Evolutionary conservation across 1,140 invertebrate species (phyloP).

Genomic region (Nylanderia fulva): DNA sequence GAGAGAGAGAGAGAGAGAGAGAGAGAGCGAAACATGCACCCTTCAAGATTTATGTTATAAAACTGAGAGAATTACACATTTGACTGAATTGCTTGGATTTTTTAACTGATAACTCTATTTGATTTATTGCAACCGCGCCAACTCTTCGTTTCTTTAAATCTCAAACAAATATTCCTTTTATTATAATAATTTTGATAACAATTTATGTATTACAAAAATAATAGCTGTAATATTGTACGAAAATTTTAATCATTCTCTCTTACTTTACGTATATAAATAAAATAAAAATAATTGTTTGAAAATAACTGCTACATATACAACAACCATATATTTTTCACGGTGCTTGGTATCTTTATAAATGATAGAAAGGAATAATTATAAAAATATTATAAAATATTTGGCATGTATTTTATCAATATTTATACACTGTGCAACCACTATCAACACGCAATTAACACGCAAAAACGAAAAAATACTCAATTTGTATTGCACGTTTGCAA

Average conservation of each 20-base stretch:
- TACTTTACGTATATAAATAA: background rate
- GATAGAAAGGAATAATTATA: conserved; percentile 5
- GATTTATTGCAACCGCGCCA: no score
- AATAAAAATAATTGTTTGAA: conserved; percentile 15
- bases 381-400: conserved; percentile 8
- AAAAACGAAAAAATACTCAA: conserved; percentile 20
- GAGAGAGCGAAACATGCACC: background rate
- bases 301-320: background rate
- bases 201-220: no score
- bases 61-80: background rate
- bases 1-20: no score
- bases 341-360: background rate
- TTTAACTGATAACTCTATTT: background rate
- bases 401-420: background rate
- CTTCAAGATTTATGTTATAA: conserved; percentile 29
- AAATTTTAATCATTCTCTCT: background rate
- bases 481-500: conserved; percentile 8
- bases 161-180: background rate
- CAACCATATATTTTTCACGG: background rate
- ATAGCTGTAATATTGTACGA: conserved; percentile 13
- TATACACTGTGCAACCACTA: background rate
- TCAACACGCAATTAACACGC: background rate
- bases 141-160: background rate
- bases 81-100: conserved; percentile 2
- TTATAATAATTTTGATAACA: background rate